phyloP scores from a whole-genome alignment of 2,888 invertebrate genomes.

The Rhimphoctona megacephalus region DNA sequence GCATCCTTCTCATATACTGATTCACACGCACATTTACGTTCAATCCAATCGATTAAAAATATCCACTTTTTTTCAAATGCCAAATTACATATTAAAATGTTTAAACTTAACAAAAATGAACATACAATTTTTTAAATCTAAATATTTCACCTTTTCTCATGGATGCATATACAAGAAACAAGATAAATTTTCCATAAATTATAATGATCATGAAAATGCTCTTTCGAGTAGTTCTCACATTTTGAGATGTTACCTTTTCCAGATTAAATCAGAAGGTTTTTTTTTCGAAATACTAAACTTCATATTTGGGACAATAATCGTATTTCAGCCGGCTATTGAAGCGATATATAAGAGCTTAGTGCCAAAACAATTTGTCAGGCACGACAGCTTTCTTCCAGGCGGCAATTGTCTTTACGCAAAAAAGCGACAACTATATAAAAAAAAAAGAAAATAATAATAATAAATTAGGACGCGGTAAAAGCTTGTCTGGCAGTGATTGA shows the following conservation, averaged over 20 bases:
- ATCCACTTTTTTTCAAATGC: no score
- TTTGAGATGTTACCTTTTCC: neutral
- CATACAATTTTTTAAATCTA: no score
- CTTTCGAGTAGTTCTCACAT: neutral
- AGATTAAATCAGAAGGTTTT: neutral
- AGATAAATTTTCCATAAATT: neutral
- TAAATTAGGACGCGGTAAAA: conserved; percentile 40
- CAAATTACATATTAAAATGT: no score
- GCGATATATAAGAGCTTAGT: neutral
- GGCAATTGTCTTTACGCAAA: neutral
- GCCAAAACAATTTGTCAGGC: neutral
- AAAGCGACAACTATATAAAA: conserved; percentile 28
- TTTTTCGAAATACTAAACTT: neutral
- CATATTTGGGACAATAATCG: neutral
- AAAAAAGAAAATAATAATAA: conserved; percentile 16
- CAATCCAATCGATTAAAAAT: no score
- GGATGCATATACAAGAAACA: no score
- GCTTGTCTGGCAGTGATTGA: conserved; percentile 54
- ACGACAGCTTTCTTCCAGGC: neutral
- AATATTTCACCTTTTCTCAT: no score
- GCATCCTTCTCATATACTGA: neutral
- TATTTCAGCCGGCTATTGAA: neutral
- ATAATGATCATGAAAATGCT: neutral
- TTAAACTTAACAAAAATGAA: neutral
- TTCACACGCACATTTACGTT: no score